phyloP scores from a whole-genome alignment of 2,797 vertebrate genomes.

The Austrolebias charrua region DNA sequence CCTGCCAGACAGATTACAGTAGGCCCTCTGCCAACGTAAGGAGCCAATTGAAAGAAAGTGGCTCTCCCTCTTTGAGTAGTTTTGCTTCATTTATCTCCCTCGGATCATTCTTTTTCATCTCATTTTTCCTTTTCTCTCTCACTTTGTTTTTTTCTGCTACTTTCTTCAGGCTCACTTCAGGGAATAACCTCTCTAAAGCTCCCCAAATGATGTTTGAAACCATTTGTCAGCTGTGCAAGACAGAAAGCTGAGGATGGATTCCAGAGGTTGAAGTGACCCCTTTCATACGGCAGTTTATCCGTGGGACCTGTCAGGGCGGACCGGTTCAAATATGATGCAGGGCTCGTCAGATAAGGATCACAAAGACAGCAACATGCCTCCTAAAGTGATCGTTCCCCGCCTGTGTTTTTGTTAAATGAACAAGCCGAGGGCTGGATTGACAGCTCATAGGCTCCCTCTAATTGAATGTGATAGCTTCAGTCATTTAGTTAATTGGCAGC shows the following conservation, averaged over 20 bases:
- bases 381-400: constrained; percentile 58
- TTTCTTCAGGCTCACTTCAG: constrained; percentile 36
- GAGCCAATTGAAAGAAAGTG: constrained; percentile 59
- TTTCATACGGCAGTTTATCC: constrained; percentile 70
- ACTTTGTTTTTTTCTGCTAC: constrained; percentile 23
- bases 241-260: constrained; percentile 72
- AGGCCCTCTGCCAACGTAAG: constrained; percentile 53
- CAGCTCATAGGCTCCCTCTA: constrained; percentile 60
- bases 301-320: constrained; percentile 66
- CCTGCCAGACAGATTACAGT: constrained; percentile 78
- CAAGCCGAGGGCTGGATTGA: constrained; percentile 57
- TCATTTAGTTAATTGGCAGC: constrained; percentile 79
- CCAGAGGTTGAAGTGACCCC: constrained; percentile 72
- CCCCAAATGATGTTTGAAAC: constrained; percentile 55
- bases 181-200: constrained; percentile 51
- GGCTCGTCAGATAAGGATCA: constrained; percentile 73
- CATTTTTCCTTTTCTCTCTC: neutral
- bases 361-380: constrained; percentile 69
- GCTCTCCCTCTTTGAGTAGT: constrained; percentile 54
- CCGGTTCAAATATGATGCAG: constrained; percentile 65
- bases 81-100: constrained; percentile 62
- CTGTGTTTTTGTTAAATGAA: constrained; percentile 68
- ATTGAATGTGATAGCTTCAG: constrained; percentile 75
- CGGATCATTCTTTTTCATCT: constrained; percentile 35
- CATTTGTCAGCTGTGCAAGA: constrained; percentile 72